Evolutionary conservation across 2,888 invertebrate species (phyloP).

Genomic region (Tigriopus californicus): DNA sequence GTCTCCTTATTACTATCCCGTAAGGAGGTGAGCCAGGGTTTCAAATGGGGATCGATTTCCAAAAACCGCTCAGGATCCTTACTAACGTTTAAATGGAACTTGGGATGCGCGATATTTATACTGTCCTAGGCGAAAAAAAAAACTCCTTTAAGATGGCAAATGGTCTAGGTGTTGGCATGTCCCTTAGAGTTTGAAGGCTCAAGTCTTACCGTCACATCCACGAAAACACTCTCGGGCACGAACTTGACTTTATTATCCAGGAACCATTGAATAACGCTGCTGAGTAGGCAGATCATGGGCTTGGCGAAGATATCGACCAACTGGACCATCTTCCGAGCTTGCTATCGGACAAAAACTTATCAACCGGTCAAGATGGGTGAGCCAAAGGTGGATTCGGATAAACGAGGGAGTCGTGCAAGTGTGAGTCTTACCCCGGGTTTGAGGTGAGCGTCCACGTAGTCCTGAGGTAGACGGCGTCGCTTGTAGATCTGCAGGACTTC

Average conservation of each 20-base stretch:
- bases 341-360: neutral
- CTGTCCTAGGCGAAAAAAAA: neutral
- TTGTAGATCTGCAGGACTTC: conserved; percentile 46
- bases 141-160: conserved; percentile 8
- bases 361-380: neutral
- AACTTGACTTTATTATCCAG: conserved; percentile 71
- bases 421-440: neutral
- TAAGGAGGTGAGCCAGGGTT: conserved; percentile 53
- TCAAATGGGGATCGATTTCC: conserved; percentile 49
- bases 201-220: conserved; percentile 71
- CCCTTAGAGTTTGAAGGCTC: too few relatives aligned
- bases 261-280: conserved; percentile 85
- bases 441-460: conserved; percentile 17
- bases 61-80: conserved; percentile 60
- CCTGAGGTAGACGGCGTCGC: conserved; percentile 17
- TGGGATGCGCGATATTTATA: neutral
- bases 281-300: conserved; percentile 82
- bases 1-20: conserved; percentile 57
- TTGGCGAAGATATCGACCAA: conserved; percentile 89
- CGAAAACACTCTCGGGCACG: conserved; percentile 84
- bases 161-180: conserved; percentile 5
- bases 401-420: neutral
- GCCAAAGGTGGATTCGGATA: neutral
- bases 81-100: conserved; percentile 38
- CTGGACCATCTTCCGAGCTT: conserved; percentile 50